Base-by-base conservation (phyloP, 1,140 invertebrate genomes). In the Drosophila hydei region DNA sequence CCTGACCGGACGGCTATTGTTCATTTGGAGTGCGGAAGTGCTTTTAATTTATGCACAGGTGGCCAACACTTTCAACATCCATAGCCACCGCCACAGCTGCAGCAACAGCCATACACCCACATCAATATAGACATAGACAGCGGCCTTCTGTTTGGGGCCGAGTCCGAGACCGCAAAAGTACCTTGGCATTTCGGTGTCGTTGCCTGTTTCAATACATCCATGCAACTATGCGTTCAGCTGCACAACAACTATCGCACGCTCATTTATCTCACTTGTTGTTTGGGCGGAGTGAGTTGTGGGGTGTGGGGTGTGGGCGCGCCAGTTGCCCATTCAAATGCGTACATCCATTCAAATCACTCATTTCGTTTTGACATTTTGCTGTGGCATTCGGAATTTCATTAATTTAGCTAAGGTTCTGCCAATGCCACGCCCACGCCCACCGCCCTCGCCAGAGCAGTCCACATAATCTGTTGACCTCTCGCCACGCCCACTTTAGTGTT, bases 21-120 rank as follows among this genome's bases (percentile, higher is more conserved):
- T 61, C 70, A 72, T 54, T 68, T 69, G 18, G 33, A 23, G 43
- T 67, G 47, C 55, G 54, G 30, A 62, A 69, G 65, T 73, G 71
- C 65, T 73, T 69, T 73, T 73, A 73, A 73, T 73, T 73, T 69
- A 69, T 73, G 71, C 71, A 73, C 65, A 73, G 71, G 65, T 73
- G 65, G 27, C 56, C 65, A 73, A 69, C 71, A 73, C 71, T 67
- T 68, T 58, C 36, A 36, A 51, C 62, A 48, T 38, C 36, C 50
- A 33, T 50, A 45, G 21, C 23, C 48, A 21, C 14, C 36, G 14
- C 7, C 43, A 38, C 21, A 14, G n/a, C 2, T 19, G 25, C 58
- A n/a, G 36, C 55, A 16, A 16, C 47, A 40, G 12, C 9, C n/a
- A 3, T 3, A 21, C 21, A 54, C 25, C 16, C n/a, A 54, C 65